Evolutionary conservation across 2,888 invertebrate species (phyloP), one percentile per base, ranked within the genome.

Genomic region (Trissolcus japonicus): DNA sequence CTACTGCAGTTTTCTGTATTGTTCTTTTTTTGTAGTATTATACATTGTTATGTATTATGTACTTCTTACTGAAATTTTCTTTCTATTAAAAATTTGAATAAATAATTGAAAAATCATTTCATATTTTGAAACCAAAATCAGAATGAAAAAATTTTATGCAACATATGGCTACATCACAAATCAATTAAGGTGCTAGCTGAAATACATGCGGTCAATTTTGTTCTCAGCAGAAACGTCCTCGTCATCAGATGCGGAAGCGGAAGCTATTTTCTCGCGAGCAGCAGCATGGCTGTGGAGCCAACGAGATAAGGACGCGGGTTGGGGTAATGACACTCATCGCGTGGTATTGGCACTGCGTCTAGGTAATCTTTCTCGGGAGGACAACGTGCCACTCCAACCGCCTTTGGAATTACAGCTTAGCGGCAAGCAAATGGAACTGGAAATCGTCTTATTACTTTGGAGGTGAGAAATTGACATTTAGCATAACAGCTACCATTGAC

Each of bases 361-460:
- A 82, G 90, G 90, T 48, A 92, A 92, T 83, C 91, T 92, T 72
- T 92, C 92, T 0, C 91, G 91, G 19, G 92, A 92, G 75, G 92
- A 89, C 55, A 87, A 90, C 73, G 84, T 91, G 79, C 91, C 92
- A 14, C 91, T 93, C 50, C 92, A 92, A 63, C 91, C 92, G 73
- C 91, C 92, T 1, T 87, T 94, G 73, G 94, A 94, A 85, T 92
- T 94, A 90, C 94, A 94, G 87, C 91, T 96, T 57, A 94, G 94
- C 16, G 93, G 94, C 35, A 96, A 96, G 86, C 95, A 96, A 88
- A 93, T 96, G 93, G 96, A 96, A 89, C 92, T 96, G 60, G 96
- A 96, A 85, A 94, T 96, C 73, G 92, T 96, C 59, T 92, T 96
- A 61, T 92, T 95, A 90, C 91, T 96, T 81, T 95, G 95, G 91